phyloP scores from a whole-genome alignment of 2,113 vertebrate species.

The Sylvietta virens region DNA sequence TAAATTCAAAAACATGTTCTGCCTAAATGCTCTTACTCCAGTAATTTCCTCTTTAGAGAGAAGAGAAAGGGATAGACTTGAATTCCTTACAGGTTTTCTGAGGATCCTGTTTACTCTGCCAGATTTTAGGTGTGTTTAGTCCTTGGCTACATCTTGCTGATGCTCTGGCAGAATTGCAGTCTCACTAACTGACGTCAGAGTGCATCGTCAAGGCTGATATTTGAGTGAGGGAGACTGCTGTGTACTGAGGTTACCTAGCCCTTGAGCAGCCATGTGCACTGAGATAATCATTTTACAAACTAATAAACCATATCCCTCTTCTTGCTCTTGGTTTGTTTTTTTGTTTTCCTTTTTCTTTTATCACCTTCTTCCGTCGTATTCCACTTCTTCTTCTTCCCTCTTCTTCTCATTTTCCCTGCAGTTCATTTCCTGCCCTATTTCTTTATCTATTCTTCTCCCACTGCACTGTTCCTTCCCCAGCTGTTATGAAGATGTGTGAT shows the following conservation, averaged over 20 bases:
- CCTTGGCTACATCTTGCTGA: slow-evolving; percentile 14
- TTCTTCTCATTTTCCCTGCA: slow-evolving; percentile 58
- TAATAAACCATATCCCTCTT: slow-evolving; percentile 52
- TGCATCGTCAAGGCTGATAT: not conserved
- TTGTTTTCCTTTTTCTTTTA: not conserved
- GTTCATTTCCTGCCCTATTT: slow-evolving; percentile 61
- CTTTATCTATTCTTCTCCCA: slow-evolving; percentile 61
- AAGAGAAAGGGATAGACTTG: not conserved
- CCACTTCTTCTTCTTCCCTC: slow-evolving; percentile 42
- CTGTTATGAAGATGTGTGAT: slow-evolving; percentile 19
- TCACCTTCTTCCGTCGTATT: slow-evolving; percentile 57
- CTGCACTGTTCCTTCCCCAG: slow-evolving; percentile 19
- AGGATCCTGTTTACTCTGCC: slow-evolving; percentile 7
- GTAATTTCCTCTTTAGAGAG: not conserved
- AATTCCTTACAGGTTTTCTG: not conserved
- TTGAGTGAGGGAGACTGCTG: not conserved
- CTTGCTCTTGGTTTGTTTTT: slow-evolving; percentile 23
- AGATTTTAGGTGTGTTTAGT: not conserved
- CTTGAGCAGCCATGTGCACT: not conserved
- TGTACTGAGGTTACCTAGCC: not conserved
- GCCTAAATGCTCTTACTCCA: slow-evolving; percentile 12
- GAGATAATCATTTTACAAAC: slow-evolving; percentile 16
- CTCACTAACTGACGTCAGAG: not conserved
- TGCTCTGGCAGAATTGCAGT: not conserved
- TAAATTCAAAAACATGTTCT: slow-evolving; percentile 2